Percentiles rank a stretch among this genome's conserved stretches.
phyloP scores from a whole-genome alignment of 2,888 invertebrate genomes.

The Sphinx pinastri region DNA sequence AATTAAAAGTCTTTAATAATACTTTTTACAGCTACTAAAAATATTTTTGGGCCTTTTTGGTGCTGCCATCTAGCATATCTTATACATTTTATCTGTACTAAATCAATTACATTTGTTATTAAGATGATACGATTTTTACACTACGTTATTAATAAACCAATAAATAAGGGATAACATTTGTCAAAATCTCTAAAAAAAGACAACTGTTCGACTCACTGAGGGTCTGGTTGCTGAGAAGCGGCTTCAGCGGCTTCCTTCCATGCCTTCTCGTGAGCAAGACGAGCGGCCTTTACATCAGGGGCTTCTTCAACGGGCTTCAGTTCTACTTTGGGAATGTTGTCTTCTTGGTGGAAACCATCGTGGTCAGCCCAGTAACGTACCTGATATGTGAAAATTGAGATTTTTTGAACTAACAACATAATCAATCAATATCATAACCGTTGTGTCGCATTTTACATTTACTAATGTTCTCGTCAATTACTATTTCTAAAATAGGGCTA shows the following conservation, averaged over 20 bases:
- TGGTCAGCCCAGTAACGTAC: slow-evolving; percentile 90
- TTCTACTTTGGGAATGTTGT: slow-evolving; percentile 86
- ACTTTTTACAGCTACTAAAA: too few relatives aligned
- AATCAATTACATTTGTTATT: too few relatives aligned
- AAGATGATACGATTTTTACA: not conserved
- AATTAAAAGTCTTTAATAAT: too few relatives aligned
- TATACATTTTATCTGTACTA: too few relatives aligned
- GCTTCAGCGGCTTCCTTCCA: slow-evolving; percentile 83
- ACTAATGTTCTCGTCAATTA: too few relatives aligned
- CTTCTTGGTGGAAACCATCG: slow-evolving; percentile 91
- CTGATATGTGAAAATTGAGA: slow-evolving; percentile 52
- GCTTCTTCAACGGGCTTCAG: slow-evolving; percentile 87
- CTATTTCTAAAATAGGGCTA: too few relatives aligned
- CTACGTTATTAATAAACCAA: not conserved
- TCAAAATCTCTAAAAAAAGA: too few relatives aligned
- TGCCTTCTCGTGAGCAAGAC: slow-evolving; percentile 86
- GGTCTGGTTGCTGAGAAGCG: slow-evolving; percentile 54
- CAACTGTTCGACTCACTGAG: slow-evolving; percentile 41
- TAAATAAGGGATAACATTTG: too few relatives aligned
- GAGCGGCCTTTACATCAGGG: slow-evolving; percentile 87
- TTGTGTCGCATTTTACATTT: too few relatives aligned
- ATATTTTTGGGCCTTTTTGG: not conserved
- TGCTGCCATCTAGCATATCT: not conserved
- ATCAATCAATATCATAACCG: too few relatives aligned
- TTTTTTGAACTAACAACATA: too few relatives aligned